phyloP scores from a whole-genome alignment of 2,113 vertebrate genomes.

The Micronycteris hirsuta region DNA sequence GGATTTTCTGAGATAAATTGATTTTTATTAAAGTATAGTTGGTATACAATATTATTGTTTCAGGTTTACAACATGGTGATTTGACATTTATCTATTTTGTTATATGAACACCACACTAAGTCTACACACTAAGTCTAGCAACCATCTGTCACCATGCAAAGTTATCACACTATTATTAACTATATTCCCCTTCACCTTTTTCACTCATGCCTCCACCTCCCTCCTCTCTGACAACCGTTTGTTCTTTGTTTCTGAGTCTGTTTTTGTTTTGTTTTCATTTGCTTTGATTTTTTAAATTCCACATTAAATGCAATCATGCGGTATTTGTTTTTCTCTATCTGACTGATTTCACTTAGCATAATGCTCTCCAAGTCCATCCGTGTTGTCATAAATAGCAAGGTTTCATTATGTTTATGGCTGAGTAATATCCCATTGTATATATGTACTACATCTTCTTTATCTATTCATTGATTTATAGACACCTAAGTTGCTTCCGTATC shows the following conservation, averaged over 20 bases:
- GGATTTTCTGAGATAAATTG: background rate
- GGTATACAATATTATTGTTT: background rate
- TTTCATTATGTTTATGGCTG: background rate
- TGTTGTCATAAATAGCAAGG: background rate
- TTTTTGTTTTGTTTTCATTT: background rate
- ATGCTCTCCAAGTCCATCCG: background rate
- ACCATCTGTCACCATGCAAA: background rate
- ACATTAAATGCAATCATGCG: background rate
- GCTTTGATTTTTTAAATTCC: background rate
- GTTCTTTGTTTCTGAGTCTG: background rate
- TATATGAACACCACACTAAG: background rate
- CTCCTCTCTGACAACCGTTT: background rate
- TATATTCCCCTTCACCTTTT: background rate
- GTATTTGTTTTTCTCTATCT: background rate
- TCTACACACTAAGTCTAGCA: background rate
- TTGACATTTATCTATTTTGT: background rate
- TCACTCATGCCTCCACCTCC: background rate
- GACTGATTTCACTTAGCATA: background rate
- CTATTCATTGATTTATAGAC: background rate
- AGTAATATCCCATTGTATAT: background rate
- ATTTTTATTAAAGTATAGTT: background rate
- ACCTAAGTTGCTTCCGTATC: background rate
- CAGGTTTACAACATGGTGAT: no score
- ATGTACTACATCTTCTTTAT: background rate
- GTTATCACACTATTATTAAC: background rate